phyloP scores from a whole-genome alignment of 2,797 vertebrate genomes.

The Dendrocincla tyrannina region DNA sequence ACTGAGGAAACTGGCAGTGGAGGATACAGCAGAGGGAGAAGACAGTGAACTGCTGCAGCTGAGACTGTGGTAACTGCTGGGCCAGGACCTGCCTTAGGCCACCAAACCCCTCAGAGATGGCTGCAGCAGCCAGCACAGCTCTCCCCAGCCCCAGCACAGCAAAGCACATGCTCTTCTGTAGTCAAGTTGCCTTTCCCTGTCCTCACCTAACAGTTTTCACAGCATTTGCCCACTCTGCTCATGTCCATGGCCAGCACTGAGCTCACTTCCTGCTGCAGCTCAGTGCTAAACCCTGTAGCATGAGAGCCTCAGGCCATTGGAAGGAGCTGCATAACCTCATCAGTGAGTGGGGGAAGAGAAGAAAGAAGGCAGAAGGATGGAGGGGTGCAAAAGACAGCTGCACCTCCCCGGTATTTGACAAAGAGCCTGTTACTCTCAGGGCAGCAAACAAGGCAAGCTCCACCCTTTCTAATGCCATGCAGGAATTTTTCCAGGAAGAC shows the following conservation, averaged over 20 bases:
- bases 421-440: background rate
- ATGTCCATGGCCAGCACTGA: background rate
- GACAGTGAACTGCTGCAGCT: background rate
- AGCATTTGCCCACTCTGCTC: background rate
- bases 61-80: background rate
- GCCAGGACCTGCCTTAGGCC: background rate
- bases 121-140: background rate
- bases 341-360: fast-evolving
- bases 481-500: background rate
- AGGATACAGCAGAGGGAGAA: background rate
- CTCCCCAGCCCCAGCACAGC: background rate
- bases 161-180: fast-evolving
- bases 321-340: background rate
- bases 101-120: too few relatives aligned
- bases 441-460: background rate
- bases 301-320: background rate
- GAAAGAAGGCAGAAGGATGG: background rate
- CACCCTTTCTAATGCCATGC: background rate
- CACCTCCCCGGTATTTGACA: background rate
- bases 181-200: background rate
- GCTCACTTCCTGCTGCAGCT: background rate
- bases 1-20: background rate
- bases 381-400: background rate
- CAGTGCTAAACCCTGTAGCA: background rate
- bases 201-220: background rate